Evolutionary conservation across 2,888 invertebrate genomes (phyloP).

Genomic region (Pinctada fucata): DNA sequence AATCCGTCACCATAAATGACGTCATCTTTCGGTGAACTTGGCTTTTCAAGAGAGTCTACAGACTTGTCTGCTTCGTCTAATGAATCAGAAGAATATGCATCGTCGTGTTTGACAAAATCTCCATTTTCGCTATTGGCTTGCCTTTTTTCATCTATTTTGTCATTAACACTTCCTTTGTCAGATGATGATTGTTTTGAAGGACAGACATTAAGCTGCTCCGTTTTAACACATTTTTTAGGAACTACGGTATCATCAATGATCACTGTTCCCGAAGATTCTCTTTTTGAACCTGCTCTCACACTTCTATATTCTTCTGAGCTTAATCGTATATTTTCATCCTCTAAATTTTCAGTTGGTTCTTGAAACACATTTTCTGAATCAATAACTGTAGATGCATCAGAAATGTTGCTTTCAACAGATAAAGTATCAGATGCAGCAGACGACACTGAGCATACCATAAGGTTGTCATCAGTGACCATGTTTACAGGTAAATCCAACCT

Average conservation of each 20-base stretch:
- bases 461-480: neutral
- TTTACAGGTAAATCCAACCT: neutral
- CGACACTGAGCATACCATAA: neutral
- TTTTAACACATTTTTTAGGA: neutral
- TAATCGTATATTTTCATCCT: too few relatives aligned
- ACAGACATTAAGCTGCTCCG: conserved; percentile 1
- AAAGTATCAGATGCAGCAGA: neutral
- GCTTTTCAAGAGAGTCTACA: conserved; percentile 35
- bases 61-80: conserved; percentile 40
- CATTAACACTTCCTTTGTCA: neutral
- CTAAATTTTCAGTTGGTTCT: neutral
- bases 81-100: conserved; percentile 39
- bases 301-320: too few relatives aligned
- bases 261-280: conserved; percentile 3
- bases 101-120: neutral
- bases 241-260: neutral
- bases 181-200: neutral
- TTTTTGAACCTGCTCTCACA: neutral
- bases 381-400: conserved; percentile 10
- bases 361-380: conserved; percentile 2
- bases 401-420: neutral
- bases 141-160: neutral
- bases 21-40: conserved; percentile 3
- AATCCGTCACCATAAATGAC: conserved; percentile 14
- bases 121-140: neutral